These are phyloP conservation scores for Lonchura striata DNA, from an alignment of 2,113 vertebrate genomes.

Conservation along the genomic window DNA sequence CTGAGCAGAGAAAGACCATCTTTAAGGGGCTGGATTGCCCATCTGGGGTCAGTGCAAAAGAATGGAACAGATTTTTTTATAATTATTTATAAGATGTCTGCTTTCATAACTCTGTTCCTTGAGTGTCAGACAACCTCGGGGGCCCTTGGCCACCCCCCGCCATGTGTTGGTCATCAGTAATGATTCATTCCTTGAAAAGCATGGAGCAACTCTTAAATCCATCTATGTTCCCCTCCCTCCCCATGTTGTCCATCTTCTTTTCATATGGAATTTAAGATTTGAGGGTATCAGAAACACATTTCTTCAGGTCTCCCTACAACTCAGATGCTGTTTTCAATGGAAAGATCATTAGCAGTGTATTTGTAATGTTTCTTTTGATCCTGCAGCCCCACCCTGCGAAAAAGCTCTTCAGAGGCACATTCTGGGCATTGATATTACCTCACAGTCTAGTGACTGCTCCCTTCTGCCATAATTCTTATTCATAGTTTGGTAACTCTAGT, in stretches of 20 bases:
- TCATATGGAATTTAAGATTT: background rate
- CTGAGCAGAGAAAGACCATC: conserved; percentile 23
- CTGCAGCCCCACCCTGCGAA: background rate
- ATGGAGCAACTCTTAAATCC: background rate
- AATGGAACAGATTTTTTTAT: conserved; percentile 75
- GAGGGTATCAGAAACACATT: background rate
- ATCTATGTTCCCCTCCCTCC: background rate
- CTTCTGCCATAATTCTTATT: conserved; percentile 17
- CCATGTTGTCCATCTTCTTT: background rate
- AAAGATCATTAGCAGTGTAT: background rate
- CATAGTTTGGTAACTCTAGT: background rate
- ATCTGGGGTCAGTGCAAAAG: conserved; percentile 64
- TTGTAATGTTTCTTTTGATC: background rate
- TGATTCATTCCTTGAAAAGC: conserved; percentile 40
- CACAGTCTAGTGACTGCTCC: background rate
- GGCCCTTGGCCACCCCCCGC: conserved; percentile 35
- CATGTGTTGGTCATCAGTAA: conserved; percentile 64
- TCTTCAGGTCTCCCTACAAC: background rate
- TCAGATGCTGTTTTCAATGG: background rate
- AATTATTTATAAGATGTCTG: conserved; percentile 83
- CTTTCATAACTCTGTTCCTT: conserved; percentile 65
- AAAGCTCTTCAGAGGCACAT: background rate
- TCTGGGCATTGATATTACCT: background rate
- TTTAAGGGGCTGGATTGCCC: conserved; percentile 50
- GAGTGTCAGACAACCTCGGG: conserved; percentile 65